Evolutionary conservation across 2,888 invertebrate species (phyloP), one percentile per base, ranked within the genome.

Genomic region (Leucoptera coffeella): DNA sequence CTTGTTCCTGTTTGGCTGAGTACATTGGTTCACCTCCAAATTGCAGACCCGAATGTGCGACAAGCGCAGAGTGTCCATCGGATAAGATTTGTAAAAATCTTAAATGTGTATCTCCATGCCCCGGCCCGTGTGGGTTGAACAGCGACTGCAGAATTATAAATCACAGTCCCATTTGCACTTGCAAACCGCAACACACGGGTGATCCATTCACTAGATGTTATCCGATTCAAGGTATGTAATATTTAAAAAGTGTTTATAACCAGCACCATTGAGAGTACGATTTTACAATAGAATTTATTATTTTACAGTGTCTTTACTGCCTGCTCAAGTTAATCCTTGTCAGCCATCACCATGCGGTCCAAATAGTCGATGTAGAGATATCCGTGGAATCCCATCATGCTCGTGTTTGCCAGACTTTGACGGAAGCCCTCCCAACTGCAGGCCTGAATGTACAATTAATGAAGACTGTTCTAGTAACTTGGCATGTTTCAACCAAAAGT

Each of bases 31-130:
- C 76, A 29, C 82, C 85, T 25, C 82, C 82, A 30, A 75, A 76
- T 39, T 84, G 83, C 44, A 67, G 82, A 38, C 83, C 82, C n/a
- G 81, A 82, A 53, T 83, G 82, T 53, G 75, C 77, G n/a, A 74
- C 80, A 10, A 82, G 80, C 41, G 64, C 80, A 13, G 82, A 82
- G 52, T 82, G 84, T 44, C 45, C 77, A 2, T 51, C 67, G 17
- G 73, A 77, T 32, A 75, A 75, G 51, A 77, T 80, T 14, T 84
- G 84, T 45, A 57, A 77, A 27, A 78, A 78, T 43, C 76, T 78
- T 40, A 82, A 81, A 56, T 85, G 85, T 49, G 48, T 71, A 12
- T 78, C 84, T 39, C 84, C 85, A 23, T 86, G 85, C 37, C 77
- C 77, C 25, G 82, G 80, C 23, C 74, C 80, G 7, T 87, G 85